Conservation (phyloP, 2,797 vertebrate genomes). For the Amphiprion clarkii region DNA sequence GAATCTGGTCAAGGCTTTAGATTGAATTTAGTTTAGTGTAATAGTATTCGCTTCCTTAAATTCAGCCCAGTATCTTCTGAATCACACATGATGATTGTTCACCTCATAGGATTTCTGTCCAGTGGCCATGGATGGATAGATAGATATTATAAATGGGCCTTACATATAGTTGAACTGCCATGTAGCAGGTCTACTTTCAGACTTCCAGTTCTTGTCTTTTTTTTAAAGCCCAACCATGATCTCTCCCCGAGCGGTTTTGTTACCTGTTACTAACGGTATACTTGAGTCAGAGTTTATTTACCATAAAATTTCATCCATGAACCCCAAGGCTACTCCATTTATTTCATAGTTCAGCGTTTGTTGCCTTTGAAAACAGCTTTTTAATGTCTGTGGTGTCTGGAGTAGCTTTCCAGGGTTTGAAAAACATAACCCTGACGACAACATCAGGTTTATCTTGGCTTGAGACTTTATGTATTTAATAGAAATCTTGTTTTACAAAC, state of each 20-base stretch:
- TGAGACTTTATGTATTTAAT: background rate
- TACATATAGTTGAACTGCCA: too few species aligned
- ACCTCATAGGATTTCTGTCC: background rate
- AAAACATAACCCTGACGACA: background rate
- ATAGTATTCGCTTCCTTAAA: background rate
- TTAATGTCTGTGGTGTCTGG: background rate
- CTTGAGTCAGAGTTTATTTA: background rate
- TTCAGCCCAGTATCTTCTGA: background rate
- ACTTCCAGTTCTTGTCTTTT: too few species aligned
- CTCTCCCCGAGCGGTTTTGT: too few species aligned
- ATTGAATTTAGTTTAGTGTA: background rate
- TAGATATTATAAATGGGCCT: too few species aligned
- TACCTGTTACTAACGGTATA: too few species aligned
- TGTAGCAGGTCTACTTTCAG: too few species aligned
- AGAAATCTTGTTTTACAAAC: constrained; percentile 5
- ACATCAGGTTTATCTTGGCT: background rate
- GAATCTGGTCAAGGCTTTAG: background rate
- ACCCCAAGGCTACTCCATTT: background rate
- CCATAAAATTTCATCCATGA: background rate
- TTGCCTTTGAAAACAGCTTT: background rate
- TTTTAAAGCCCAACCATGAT: too few species aligned
- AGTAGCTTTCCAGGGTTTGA: background rate
- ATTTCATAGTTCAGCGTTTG: too few species aligned
- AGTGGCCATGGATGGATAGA: too few species aligned
- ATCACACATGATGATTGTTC: background rate